phyloP scores from a whole-genome alignment of 2,888 invertebrate species.

The Cyclophora punctaria region DNA sequence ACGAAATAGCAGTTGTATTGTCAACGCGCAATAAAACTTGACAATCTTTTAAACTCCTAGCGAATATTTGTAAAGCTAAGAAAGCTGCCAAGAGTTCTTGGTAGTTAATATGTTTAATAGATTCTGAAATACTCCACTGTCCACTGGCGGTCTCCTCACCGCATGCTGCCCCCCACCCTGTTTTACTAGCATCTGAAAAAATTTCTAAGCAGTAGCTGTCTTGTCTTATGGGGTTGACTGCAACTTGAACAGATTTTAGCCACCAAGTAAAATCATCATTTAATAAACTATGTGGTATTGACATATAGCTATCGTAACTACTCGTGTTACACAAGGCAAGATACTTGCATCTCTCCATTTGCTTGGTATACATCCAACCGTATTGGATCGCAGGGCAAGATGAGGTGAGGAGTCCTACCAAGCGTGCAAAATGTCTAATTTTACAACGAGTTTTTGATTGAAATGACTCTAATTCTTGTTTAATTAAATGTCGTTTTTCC shows the following conservation, averaged over 20 bases:
- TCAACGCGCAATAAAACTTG: neutral
- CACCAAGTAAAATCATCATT: slow-evolving; percentile 6
- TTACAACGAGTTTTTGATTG: slow-evolving; percentile 9
- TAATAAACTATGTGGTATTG: neutral
- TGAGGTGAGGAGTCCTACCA: slow-evolving; percentile 19
- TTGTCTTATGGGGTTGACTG: neutral
- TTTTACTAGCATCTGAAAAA: slow-evolving; percentile 4
- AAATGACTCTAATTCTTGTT: slow-evolving; percentile 2
- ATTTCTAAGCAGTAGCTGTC: neutral
- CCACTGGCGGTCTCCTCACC: neutral
- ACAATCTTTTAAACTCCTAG: neutral
- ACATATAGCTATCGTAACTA: neutral
- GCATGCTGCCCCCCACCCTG: slow-evolving; percentile 5
- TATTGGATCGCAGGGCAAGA: slow-evolving; percentile 29
- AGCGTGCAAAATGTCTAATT: slow-evolving; percentile 16
- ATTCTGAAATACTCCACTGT: neutral
- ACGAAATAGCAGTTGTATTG: slow-evolving; percentile 1
- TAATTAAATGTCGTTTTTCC: slow-evolving; percentile 9
- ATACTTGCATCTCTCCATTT: slow-evolving; percentile 17
- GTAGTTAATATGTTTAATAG: neutral
- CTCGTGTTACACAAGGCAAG: slow-evolving; percentile 1
- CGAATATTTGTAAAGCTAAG: slow-evolving; percentile 1
- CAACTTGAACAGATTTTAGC: neutral
- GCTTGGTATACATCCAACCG: slow-evolving; percentile 26
- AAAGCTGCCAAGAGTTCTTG: slow-evolving; percentile 4